These are phyloP conservation scores for Cantharis rustica DNA, from an alignment of 2,888 invertebrate genomes.

Conservation along the genomic window DNA sequence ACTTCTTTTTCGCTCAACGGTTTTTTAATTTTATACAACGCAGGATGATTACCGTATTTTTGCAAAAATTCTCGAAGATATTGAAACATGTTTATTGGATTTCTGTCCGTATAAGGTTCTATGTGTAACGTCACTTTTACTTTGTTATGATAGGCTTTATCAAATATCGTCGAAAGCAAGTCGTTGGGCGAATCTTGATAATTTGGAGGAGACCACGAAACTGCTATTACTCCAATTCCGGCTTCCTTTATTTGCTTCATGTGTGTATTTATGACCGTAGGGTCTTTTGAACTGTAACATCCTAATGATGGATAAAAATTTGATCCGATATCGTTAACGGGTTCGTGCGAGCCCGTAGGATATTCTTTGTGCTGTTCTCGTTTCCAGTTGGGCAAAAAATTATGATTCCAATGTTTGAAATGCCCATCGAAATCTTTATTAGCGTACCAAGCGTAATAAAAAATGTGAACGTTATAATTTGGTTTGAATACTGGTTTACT, in stretches of 20 bases:
- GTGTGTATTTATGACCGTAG: conserved; percentile 55
- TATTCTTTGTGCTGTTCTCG: conserved; percentile 54
- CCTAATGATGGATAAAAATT: conserved; percentile 61
- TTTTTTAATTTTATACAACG: conserved; percentile 59
- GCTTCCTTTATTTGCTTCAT: conserved; percentile 57
- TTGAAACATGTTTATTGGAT: conserved; percentile 56
- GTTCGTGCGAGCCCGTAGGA: conserved; percentile 57
- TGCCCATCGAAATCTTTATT: conserved; percentile 45
- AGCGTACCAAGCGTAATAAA: conserved; percentile 52
- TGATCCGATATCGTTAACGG: conserved; percentile 61
- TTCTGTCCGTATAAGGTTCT: conserved; percentile 61
- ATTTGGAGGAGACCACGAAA: conserved; percentile 62
- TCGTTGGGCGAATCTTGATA: conserved; percentile 46
- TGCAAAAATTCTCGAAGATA: conserved; percentile 56
- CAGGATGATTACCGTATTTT: conserved; percentile 61
- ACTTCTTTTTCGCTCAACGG: conserved; percentile 42
- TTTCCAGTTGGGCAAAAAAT: conserved; percentile 49
- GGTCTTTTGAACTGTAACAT: conserved; percentile 60
- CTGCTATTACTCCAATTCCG: conserved; percentile 59
- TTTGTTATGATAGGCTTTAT: conserved; percentile 52
- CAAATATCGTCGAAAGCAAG: conserved; percentile 42
- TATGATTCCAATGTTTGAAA: conserved; percentile 51
- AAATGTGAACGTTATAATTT: conserved; percentile 48
- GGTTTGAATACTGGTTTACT: conserved; percentile 42
- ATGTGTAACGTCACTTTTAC: conserved; percentile 63